Percentiles rank a stretch among this genome's conserved stretches.
Evolutionary conservation across 2,888 invertebrate species (phyloP).

Genomic region (Drosophila setosimentum): DNA sequence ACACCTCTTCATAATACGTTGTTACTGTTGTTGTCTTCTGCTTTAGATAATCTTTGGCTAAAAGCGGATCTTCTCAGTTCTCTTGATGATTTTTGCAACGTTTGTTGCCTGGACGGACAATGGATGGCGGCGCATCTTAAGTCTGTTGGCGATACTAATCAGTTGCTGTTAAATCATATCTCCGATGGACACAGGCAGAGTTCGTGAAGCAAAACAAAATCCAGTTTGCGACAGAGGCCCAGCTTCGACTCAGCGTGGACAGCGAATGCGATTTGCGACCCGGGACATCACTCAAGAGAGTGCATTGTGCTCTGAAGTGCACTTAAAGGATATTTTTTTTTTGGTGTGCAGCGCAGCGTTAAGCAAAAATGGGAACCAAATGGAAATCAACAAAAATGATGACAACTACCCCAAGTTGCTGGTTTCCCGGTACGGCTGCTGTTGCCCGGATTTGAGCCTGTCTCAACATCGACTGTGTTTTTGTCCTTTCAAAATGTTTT

Average conservation of each 20-base stretch:
- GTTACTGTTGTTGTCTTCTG: neutral
- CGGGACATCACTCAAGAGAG: conserved; percentile 46
- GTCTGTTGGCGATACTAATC: conserved; percentile 52
- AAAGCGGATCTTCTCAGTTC: conserved; percentile 1
- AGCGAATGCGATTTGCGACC: conserved; percentile 10
- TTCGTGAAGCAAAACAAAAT: conserved; percentile 30
- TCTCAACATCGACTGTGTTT: conserved; percentile 63
- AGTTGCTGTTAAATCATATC: conserved; percentile 52
- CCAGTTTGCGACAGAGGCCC: conserved; percentile 32
- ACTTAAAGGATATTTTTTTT: conserved; percentile 73
- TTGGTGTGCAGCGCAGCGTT: conserved; percentile 55
- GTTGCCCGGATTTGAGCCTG: conserved; percentile 10
- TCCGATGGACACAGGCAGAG: conserved; percentile 35
- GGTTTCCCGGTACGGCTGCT: conserved; percentile 35
- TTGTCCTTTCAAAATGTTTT: conserved; percentile 79
- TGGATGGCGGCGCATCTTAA: conserved; percentile 24
- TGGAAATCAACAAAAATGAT: conserved; percentile 78
- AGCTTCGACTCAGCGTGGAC: conserved; percentile 7
- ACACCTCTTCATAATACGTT: too few species aligned
- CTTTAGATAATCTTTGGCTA: conserved; percentile 13
- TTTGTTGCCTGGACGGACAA: conserved; percentile 18
- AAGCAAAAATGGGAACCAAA: conserved; percentile 45
- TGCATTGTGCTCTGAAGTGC: conserved; percentile 81
- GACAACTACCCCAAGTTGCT: conserved; percentile 68
- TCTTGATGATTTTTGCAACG: conserved; percentile 34